phyloP scores from a whole-genome alignment of 2,113 vertebrate species.

The Sylvilagus bachmani region DNA sequence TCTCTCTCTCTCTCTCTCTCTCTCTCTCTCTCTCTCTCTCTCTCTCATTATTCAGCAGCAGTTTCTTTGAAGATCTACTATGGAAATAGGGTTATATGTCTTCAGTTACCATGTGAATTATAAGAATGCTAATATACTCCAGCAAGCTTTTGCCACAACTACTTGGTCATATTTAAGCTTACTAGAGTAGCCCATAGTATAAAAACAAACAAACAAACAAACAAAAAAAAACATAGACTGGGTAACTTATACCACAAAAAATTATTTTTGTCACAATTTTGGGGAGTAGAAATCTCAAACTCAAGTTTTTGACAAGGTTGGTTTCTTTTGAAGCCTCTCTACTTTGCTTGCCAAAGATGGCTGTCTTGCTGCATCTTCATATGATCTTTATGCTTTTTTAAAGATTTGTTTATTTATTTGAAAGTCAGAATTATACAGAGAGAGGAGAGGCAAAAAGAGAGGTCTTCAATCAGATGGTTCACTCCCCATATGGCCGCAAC shows the following conservation, averaged over 20 bases:
- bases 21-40: background rate
- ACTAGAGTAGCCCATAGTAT: background rate
- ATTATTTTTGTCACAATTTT: background rate
- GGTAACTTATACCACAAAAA: background rate
- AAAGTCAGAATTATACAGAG: too few species aligned
- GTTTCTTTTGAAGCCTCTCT: background rate
- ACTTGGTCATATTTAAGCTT: background rate
- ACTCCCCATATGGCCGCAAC: too few species aligned
- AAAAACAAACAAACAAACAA: too few species aligned
- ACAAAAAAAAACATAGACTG: background rate
- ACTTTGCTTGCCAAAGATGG: background rate
- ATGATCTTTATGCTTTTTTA: background rate
- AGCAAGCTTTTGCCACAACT: background rate
- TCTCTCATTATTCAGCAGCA: background rate
- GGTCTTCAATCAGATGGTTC: too few species aligned
- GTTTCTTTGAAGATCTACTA: background rate
- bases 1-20: background rate
- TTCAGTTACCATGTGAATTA: background rate
- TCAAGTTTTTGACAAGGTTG: accelerated
- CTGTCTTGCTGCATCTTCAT: background rate
- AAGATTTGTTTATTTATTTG: too few species aligned
- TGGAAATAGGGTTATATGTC: background rate
- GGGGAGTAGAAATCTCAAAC: background rate
- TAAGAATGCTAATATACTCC: background rate
- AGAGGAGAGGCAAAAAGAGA: too few species aligned